These are phyloP conservation scores for Loris lydekkerianus DNA, from an alignment of 2,797 vertebrate species.

Conservation along the genomic window DNA sequence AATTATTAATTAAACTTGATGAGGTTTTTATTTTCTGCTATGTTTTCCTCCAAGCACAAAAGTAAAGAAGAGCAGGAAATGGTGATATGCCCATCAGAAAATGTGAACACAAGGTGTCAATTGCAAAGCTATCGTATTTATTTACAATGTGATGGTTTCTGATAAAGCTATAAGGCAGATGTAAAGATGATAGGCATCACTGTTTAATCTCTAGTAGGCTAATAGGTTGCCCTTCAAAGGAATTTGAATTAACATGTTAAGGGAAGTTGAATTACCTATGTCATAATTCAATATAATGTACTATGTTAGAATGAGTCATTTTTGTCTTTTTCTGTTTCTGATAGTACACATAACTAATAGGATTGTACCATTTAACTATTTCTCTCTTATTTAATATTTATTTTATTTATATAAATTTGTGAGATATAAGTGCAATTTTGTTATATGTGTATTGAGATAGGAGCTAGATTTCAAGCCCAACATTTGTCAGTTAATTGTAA, in stretches of 20 bases:
- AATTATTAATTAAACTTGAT: neutral
- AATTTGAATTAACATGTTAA: neutral
- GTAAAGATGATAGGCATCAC: neutral
- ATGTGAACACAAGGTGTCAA: neutral
- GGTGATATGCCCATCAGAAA: neutral
- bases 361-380: slow-evolving; percentile 17
- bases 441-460: no score
- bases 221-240: neutral
- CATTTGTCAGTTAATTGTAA: neutral
- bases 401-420: no score
- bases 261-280: neutral
- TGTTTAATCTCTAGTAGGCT: neutral
- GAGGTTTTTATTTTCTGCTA: neutral
- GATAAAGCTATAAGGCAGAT: neutral
- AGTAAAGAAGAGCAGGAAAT: neutral
- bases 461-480: neutral
- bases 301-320: neutral
- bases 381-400: slow-evolving; percentile 17
- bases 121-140: neutral
- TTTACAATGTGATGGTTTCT: neutral
- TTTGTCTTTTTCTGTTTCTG: slow-evolving; percentile 31
- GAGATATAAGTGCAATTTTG: no score
- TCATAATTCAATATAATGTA: neutral
- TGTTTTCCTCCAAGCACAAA: neutral
- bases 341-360: neutral